Percentiles rank a stretch among this genome's conserved stretches.
Conservation (phyloP, 2,797 vertebrate species). For the Pygocentrus nattereri region DNA sequence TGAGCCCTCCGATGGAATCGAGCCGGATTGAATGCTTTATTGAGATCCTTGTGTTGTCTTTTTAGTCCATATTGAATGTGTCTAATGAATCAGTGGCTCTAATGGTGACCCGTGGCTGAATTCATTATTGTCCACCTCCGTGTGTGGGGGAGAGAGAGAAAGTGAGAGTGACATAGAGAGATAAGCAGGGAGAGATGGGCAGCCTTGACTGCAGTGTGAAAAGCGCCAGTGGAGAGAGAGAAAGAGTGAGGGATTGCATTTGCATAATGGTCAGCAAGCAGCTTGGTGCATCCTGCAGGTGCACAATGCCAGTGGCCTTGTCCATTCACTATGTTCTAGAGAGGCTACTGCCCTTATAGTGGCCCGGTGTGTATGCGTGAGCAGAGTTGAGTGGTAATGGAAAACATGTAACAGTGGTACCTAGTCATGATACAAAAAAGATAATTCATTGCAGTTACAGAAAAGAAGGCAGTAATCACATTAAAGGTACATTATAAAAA, state of each 20-base stretch:
- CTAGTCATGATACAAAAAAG: too few species aligned
- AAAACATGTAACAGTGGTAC: too few species aligned
- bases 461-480: too few species aligned
- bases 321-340: neutral
- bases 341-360: neutral
- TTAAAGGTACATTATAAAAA: too few species aligned
- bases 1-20: constrained; percentile 35
- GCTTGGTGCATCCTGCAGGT: neutral
- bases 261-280: neutral
- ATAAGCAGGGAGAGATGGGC: neutral
- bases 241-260: constrained; percentile 59
- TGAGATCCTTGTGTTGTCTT: constrained; percentile 50
- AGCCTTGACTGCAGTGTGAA: constrained; percentile 14
- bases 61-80: constrained; percentile 47
- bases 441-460: too few species aligned
- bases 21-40: constrained; percentile 54
- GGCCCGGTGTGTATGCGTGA: neutral
- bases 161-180: neutral
- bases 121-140: constrained; percentile 49
- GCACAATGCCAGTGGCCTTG: neutral
- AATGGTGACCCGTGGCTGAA: constrained; percentile 37
- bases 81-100: constrained; percentile 52
- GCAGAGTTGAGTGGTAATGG: too few species aligned
- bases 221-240: constrained; percentile 2
- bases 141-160: constrained; percentile 16